Evolutionary conservation across 2,797 vertebrate genomes (phyloP).

Genomic region (Xerus rutilus): DNA sequence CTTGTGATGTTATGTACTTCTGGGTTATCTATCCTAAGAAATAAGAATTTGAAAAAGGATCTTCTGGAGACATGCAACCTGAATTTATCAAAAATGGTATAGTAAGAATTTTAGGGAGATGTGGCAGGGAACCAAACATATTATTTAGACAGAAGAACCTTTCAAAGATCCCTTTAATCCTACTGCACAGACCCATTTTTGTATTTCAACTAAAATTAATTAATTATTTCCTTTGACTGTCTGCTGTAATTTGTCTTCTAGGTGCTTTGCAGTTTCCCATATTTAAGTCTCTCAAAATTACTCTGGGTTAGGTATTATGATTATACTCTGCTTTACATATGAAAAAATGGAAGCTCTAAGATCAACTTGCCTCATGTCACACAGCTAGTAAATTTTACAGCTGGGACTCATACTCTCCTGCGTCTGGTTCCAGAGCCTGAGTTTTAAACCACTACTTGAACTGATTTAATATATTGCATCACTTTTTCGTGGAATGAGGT

Average conservation of each 20-base stretch:
- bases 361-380: background rate
- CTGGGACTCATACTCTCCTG: background rate
- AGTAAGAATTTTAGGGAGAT: background rate
- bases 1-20: background rate
- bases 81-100: background rate
- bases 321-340: background rate
- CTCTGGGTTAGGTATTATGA: background rate
- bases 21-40: background rate
- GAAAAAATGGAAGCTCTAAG: background rate
- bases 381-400: background rate
- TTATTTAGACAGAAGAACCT: background rate
- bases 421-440: background rate
- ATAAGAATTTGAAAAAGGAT: background rate
- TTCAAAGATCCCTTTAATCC: background rate
- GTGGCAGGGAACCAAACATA: background rate
- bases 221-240: background rate
- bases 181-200: background rate
- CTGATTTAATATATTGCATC: background rate
- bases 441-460: background rate
- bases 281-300: slow-evolving; percentile 25
- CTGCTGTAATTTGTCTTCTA: background rate
- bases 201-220: slow-evolving; percentile 30
- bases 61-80: background rate
- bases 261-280: background rate
- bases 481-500: background rate